Percentiles rank a stretch among this genome's conserved stretches.
phyloP scores from a whole-genome alignment of 2,113 vertebrate genomes.

The Procapra przewalskii region DNA sequence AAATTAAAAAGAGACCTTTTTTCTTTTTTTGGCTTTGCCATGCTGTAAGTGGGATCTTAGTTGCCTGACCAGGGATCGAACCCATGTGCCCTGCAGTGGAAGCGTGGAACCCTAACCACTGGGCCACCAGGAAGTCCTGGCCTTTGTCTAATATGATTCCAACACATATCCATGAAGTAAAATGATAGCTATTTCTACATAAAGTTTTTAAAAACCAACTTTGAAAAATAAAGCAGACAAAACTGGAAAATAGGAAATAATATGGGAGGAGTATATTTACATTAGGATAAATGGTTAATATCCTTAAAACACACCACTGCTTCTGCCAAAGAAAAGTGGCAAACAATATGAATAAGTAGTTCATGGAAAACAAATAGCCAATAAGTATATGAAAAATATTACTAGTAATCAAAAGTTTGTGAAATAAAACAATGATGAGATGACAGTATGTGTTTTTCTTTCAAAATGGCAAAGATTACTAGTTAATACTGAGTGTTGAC shows the following conservation, averaged over 20 bases:
- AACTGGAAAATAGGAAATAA: neutral
- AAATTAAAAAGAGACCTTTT: neutral
- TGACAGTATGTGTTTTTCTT: neutral
- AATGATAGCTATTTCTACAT: neutral
- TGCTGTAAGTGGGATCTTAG: neutral
- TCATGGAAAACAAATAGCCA: neutral
- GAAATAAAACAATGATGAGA: neutral
- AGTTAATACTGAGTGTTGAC: neutral
- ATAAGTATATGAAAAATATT: slow-evolving; percentile 3
- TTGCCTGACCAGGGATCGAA: neutral
- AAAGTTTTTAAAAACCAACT: neutral
- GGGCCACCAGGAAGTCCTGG: neutral
- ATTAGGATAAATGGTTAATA: neutral
- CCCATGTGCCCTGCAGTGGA: neutral
- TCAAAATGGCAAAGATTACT: slow-evolving; percentile 3
- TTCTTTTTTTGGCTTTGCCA: neutral
- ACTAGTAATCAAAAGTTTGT: neutral
- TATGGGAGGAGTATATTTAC: neutral
- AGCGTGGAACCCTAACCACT: neutral
- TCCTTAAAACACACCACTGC: neutral
- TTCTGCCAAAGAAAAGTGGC: neutral
- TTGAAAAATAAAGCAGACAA: neutral
- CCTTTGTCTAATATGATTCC: neutral
- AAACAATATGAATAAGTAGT: neutral
- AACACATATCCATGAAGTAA: slow-evolving; percentile 1